phyloP scores from a whole-genome alignment of 2,113 vertebrate genomes.

The Malaclemys terrapin region DNA sequence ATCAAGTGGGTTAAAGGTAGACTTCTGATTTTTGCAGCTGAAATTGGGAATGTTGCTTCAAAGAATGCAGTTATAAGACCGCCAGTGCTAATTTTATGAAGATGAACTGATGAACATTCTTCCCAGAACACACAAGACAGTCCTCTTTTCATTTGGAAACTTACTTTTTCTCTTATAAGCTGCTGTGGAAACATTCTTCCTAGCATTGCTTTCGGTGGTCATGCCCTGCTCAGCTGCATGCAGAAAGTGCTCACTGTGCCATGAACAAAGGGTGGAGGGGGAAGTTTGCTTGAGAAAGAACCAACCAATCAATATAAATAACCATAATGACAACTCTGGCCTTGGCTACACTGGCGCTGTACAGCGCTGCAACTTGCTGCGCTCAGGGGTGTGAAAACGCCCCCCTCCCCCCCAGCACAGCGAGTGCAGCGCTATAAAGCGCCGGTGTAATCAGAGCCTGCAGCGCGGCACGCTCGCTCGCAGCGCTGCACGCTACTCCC shows the following conservation, averaged over 20 bases:
- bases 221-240: neutral
- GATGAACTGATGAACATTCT: conserved; percentile 69
- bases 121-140: conserved; percentile 50
- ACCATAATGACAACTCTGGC: neutral
- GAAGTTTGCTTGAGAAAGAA: conserved; percentile 43
- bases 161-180: conserved; percentile 48
- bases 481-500: too few relatives aligned
- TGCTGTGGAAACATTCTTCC: conserved; percentile 58
- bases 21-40: neutral
- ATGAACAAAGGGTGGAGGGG: neutral
- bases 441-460: too few relatives aligned
- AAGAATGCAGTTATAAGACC: conserved; percentile 6
- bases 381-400: too few relatives aligned
- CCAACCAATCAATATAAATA: neutral
- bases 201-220: conserved; percentile 9
- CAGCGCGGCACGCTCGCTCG: too few relatives aligned
- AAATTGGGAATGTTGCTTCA: conserved; percentile 18
- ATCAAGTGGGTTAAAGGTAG: conserved; percentile 58
- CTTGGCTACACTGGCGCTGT: too few relatives aligned
- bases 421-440: too few relatives aligned
- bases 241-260: conserved; percentile 4
- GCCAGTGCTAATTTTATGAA: conserved; percentile 64
- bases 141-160: conserved; percentile 63
- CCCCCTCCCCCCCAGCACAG: too few relatives aligned
- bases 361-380: too few relatives aligned